Evolutionary conservation across 2,797 vertebrate genomes (phyloP), one percentile per base, ranked within the genome.

Genomic region (Leptatherina wallacei): DNA sequence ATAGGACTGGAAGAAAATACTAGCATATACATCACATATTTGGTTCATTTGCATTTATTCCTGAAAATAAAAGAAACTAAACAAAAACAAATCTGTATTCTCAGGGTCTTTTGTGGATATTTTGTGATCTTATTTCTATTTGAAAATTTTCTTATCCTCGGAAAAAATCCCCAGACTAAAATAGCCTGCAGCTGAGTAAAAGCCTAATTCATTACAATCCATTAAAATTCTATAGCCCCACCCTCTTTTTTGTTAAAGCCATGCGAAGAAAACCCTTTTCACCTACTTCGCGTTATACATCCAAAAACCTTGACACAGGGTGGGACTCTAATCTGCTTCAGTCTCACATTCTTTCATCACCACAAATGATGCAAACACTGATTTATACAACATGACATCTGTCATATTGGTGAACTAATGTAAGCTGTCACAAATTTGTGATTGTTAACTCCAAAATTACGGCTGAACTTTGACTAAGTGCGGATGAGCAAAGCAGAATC

Each of bases 401-500:
- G 71, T 78, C 18, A 2, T 59, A 40, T 64, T n/a, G 2, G 67
- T 81, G 75, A 81, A 71, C 58, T 74, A 57, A 78, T 71, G 62
- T 69, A 60, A 69, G 71, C 74, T 69, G 82, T 80, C 68, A 63
- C 56, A 68, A 85, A 76, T 40, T 69, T 73, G 61, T 54, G 73
- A 59, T 73, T 74, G 73, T 57, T 61, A 76, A 68, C 76, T 59
- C 27, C 71, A 65, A 75, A 78, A 69, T 33, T 1, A 69, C 61
- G 60, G 59, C 65, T 73, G 60, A 51, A 55, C 67, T 68, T 80
- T 81, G 78, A 65, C 71, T 80, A 69, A 63, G 69, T 75, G 59
- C 64, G 79, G 72, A 76, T 69, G 75, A 78, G 65, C 2, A 13
- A 70, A 85, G 75, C n/a, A 52, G 67, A 73, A 62, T 79, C 74